Conservation (phyloP, 1,140 invertebrate species). For the Pygmarrhopalites habei region DNA sequence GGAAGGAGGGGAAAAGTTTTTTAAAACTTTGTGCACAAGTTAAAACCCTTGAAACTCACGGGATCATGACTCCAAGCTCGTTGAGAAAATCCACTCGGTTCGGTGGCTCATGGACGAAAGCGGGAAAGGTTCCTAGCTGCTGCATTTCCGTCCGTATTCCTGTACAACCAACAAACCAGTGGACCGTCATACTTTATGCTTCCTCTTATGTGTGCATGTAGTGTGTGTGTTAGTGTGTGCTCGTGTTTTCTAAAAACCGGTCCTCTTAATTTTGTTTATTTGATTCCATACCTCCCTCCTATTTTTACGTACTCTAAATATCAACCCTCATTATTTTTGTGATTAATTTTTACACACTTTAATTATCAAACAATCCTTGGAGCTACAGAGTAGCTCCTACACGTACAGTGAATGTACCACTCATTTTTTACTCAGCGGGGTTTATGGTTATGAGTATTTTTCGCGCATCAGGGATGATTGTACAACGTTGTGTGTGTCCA, state of each 20-base stretch:
- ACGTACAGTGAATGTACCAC: too few species aligned
- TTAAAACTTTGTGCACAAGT: not conserved
- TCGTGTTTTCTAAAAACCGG: not conserved
- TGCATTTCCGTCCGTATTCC: not conserved
- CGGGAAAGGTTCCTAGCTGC: constrained; percentile 38
- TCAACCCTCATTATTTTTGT: not conserved
- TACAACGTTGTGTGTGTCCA: too few species aligned
- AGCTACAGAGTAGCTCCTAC: too few species aligned
- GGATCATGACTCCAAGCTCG: constrained; percentile 44
- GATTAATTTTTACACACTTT: too few species aligned
- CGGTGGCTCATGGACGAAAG: constrained; percentile 45
- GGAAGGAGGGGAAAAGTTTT: too few species aligned
- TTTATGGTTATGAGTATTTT: too few species aligned
- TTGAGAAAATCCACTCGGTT: constrained; percentile 45
- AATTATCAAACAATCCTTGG: too few species aligned
- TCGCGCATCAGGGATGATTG: too few species aligned
- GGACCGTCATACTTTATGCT: not conserved
- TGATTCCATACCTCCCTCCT: not conserved
- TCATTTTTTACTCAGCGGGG: too few species aligned
- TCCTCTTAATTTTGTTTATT: not conserved
- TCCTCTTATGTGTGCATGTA: not conserved
- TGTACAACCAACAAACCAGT: not conserved
- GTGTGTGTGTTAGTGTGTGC: not conserved
- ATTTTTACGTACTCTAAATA: not conserved
- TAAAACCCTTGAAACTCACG: constrained; percentile 20